These are phyloP conservation scores for Hormiphora californensis DNA, from an alignment of 37 sponge, comb jelly and placozoan genomes.

Conservation along the genomic window DNA sequence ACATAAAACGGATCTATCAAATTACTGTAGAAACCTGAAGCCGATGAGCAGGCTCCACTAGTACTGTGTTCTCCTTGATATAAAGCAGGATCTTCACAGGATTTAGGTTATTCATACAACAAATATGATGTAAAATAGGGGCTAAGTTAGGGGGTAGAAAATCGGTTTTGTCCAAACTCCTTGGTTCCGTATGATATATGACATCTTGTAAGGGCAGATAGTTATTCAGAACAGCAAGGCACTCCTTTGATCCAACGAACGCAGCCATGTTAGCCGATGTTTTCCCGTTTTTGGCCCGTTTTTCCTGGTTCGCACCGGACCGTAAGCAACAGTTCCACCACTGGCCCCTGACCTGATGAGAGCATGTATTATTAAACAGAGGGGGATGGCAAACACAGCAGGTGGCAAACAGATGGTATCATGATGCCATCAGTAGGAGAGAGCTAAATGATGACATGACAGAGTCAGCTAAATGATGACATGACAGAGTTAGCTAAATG, in stretches of 20 bases:
- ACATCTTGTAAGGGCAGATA: slow-evolving; percentile 30
- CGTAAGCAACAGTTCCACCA: slow-evolving; percentile 18
- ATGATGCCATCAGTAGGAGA: no score
- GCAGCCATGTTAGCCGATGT: slow-evolving; percentile 38
- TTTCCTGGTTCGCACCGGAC: slow-evolving; percentile 27
- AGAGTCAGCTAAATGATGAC: no score
- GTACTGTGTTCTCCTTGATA: background rate
- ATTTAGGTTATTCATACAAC: slow-evolving; percentile 41
- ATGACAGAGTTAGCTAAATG: no score
- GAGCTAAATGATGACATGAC: no score
- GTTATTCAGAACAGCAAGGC: slow-evolving; percentile 10
- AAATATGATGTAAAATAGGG: background rate
- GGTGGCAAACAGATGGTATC: no score
- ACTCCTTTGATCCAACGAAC: slow-evolving; percentile 47
- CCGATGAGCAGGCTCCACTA: slow-evolving; percentile 5
- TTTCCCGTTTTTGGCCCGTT: background rate
- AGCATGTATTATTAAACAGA: no score
- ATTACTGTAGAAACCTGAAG: slow-evolving; percentile 35
- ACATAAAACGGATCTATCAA: no score
- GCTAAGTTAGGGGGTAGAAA: slow-evolving; percentile 4
- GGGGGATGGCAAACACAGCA: no score
- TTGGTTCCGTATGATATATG: slow-evolving; percentile 15
- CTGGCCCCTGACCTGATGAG: background rate
- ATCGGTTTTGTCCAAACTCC: slow-evolving; percentile 7
- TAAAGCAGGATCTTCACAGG: slow-evolving; percentile 48